These are phyloP conservation scores for Australoheros facetus DNA, from an alignment of 2,797 vertebrate species.

Conservation along the genomic window DNA sequence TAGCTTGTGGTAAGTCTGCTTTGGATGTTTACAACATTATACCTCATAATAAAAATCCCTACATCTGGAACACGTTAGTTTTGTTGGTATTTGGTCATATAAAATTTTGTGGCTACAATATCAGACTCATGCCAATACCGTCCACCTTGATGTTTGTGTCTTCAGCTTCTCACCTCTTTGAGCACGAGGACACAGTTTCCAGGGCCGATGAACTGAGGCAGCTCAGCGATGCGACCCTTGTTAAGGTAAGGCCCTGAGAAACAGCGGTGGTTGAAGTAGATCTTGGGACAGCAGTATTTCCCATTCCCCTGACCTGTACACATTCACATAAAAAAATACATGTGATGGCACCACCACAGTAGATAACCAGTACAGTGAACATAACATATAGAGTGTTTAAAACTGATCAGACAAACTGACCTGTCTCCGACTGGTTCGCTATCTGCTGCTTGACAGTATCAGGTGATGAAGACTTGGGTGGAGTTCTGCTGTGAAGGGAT, in stretches of 20 bases:
- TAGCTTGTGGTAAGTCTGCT: neutral
- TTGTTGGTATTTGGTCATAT: neutral
- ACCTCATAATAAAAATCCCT: neutral
- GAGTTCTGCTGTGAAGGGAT: slow-evolving; percentile 65
- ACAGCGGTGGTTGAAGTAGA: slow-evolving; percentile 99
- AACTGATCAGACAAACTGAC: slow-evolving; percentile 56
- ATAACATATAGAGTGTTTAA: neutral
- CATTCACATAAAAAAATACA: slow-evolving; percentile 14
- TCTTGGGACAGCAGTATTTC: slow-evolving; percentile 98
- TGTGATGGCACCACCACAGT: neutral
- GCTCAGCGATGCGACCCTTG: slow-evolving; percentile 97
- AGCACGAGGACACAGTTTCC: slow-evolving; percentile 98
- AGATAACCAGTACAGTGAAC: neutral
- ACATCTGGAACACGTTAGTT: neutral
- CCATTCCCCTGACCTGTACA: slow-evolving; percentile 87
- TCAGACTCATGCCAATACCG: neutral
- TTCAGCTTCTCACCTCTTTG: slow-evolving; percentile 87
- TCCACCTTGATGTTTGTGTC: neutral
- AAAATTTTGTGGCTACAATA: neutral
- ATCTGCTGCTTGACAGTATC: slow-evolving; percentile 79
- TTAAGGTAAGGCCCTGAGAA: slow-evolving; percentile 99
- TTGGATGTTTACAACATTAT: neutral
- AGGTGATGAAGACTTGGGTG: slow-evolving; percentile 77
- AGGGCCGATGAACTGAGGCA: slow-evolving; percentile 95
- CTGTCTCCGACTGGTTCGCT: slow-evolving; percentile 78